These are phyloP conservation scores for Aurelia sp. DNA, from an alignment of 30 jellyfish, hydroid and myxozoan genomes.

Conservation along the genomic window DNA sequence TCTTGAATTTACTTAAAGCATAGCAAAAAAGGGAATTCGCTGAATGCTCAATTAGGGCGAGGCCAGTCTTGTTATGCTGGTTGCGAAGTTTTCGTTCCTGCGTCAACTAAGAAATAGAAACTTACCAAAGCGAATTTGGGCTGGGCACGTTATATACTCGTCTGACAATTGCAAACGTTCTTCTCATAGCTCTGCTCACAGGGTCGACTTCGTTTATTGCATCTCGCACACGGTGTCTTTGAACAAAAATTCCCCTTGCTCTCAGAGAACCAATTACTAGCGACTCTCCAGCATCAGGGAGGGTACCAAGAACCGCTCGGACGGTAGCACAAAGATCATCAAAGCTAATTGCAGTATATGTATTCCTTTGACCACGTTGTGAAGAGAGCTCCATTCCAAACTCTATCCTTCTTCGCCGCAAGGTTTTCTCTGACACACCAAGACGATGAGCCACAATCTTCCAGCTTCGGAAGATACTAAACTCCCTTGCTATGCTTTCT, in stretches of 20 bases:
- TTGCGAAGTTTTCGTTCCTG: background rate
- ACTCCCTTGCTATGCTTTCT: conserved; percentile 8
- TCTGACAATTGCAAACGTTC: conserved; percentile 39
- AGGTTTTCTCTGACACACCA: conserved; percentile 46
- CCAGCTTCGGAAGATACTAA: conserved; percentile 24
- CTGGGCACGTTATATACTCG: conserved; percentile 19
- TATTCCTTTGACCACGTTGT: conserved; percentile 8
- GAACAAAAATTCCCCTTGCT: conserved; percentile 31
- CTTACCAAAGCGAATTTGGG: conserved; percentile 21
- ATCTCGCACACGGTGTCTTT: conserved; percentile 28
- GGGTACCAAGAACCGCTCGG: background rate
- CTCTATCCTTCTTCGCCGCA: conserved; percentile 34
- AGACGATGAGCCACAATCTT: conserved; percentile 14
- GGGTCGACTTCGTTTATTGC: conserved; percentile 51
- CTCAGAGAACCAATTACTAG: conserved; percentile 40
- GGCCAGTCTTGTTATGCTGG: too few relatives aligned
- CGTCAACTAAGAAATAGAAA: background rate
- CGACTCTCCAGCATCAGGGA: conserved; percentile 29
- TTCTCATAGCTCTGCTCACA: conserved; percentile 34
- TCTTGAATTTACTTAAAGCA: too few relatives aligned
- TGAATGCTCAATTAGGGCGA: too few relatives aligned
- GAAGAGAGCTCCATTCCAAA: conserved; percentile 23
- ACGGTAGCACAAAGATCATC: background rate
- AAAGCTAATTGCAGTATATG: conserved; percentile 4
- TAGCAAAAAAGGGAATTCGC: too few relatives aligned